Conservation (phyloP, 1,140 invertebrate species). For the Sycophaga agraensis region DNA sequence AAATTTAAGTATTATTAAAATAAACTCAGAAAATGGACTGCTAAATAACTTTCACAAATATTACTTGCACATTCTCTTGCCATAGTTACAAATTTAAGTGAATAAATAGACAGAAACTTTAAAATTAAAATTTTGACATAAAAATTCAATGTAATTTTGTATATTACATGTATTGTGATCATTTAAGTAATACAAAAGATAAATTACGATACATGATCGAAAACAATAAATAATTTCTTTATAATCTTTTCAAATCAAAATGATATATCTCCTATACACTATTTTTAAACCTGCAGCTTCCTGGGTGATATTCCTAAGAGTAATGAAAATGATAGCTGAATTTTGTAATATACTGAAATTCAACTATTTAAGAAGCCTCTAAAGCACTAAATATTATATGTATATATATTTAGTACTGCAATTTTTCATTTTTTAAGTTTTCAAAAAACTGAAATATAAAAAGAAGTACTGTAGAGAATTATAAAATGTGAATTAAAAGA, state of each 20-base stretch:
- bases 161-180: slow-evolving; percentile 21
- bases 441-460: slow-evolving; percentile 8
- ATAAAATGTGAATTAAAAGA: too few species aligned
- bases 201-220: slow-evolving; percentile 25
- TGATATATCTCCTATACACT: slow-evolving; percentile 19
- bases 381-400: too few species aligned
- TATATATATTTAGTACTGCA: too few species aligned
- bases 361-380: too few species aligned
- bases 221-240: slow-evolving; percentile 26
- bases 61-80: slow-evolving; percentile 13
- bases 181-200: slow-evolving; percentile 25
- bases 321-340: too few species aligned
- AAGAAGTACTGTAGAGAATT: neutral
- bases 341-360: too few species aligned
- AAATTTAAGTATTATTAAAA: too few species aligned
- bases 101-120: neutral
- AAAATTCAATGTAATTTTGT: slow-evolving; percentile 13
- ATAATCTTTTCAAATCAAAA: slow-evolving; percentile 5
- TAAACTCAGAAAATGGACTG: too few species aligned
- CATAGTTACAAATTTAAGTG: neutral
- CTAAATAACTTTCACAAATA: neutral
- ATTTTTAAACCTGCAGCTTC: slow-evolving; percentile 22
- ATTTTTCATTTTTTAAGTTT: neutral
- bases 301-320: too few species aligned
- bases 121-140: slow-evolving; percentile 5